Evolutionary conservation across 2,113 vertebrate species (phyloP).

Genomic region (Gulo gulo): DNA sequence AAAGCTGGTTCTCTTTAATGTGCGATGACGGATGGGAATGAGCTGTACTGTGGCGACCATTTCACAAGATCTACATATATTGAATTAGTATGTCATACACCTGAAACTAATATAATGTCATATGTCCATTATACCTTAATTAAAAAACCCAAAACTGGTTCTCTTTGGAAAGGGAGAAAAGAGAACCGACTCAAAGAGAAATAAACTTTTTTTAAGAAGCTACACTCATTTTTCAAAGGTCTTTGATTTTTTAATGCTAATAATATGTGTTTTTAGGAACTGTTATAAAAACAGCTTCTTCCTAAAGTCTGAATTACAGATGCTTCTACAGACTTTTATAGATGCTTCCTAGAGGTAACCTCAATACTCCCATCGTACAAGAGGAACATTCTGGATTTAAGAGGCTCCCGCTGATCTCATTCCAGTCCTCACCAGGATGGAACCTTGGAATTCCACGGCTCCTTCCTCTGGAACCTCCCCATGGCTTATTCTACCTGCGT

Average conservation of each 20-base stretch:
- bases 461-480: background rate
- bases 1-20: background rate
- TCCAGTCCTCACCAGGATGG: background rate
- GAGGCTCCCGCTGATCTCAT: background rate
- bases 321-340: background rate
- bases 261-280: background rate
- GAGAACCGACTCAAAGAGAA: background rate
- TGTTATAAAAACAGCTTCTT: background rate
- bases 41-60: background rate
- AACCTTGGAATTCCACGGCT: background rate
- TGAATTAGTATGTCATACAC: too few species aligned
- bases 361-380: too few species aligned
- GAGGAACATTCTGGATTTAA: background rate
- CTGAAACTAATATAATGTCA: background rate
- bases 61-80: background rate
- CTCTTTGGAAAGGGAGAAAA: background rate
- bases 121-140: background rate
- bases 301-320: background rate
- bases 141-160: background rate
- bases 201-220: background rate
- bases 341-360: background rate
- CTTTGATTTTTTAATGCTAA: background rate
- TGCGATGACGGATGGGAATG: too few species aligned
- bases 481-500: accelerated
- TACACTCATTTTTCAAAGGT: background rate